These are phyloP conservation scores for Delphinus delphis DNA, from an alignment of 2,113 vertebrate species.

Conservation along the genomic window DNA sequence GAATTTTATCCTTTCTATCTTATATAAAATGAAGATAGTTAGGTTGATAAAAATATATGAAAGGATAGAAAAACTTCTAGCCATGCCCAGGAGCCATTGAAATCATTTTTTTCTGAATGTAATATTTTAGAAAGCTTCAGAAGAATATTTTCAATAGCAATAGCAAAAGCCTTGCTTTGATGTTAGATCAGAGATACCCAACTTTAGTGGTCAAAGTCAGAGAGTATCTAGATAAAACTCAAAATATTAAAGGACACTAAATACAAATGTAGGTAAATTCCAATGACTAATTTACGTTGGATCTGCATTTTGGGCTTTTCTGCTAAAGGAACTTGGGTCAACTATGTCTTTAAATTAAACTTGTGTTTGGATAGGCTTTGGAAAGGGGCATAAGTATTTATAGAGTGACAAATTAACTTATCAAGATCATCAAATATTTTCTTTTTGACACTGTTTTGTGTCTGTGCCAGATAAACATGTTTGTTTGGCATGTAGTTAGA, in stretches of 20 bases:
- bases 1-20: neutral
- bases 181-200: neutral
- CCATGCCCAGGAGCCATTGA: neutral
- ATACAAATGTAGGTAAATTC: neutral
- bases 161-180: neutral
- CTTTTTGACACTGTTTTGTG: neutral
- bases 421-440: neutral
- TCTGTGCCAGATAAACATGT: neutral
- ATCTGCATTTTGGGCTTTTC: neutral
- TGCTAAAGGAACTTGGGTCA: neutral
- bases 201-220: neutral
- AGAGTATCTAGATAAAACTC: neutral
- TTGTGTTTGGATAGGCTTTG: neutral
- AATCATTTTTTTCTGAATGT: neutral
- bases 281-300: neutral
- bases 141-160: conserved; percentile 1
- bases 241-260: neutral
- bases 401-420: neutral
- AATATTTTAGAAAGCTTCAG: neutral
- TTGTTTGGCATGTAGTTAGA: neutral
- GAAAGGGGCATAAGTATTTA: neutral
- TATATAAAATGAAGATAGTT: neutral
- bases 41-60: neutral
- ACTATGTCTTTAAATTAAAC: neutral
- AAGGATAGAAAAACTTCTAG: neutral